Conservation (phyloP, 1,140 invertebrate species). For the Formica selysi region DNA sequence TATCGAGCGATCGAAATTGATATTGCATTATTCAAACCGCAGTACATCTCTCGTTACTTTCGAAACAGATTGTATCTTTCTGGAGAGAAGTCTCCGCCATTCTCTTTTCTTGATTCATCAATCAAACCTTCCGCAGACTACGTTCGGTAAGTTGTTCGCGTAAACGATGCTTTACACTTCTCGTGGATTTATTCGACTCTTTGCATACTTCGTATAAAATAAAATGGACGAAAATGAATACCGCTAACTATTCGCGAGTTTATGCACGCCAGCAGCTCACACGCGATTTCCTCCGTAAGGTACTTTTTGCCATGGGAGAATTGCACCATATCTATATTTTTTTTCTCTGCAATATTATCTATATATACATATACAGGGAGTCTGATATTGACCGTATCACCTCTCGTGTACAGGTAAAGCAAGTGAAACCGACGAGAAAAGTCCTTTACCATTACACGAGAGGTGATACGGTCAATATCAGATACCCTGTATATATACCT, state of each 20-base stretch:
- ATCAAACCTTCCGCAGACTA: constrained; percentile 3
- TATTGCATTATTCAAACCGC: constrained; percentile 43
- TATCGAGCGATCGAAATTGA: constrained; percentile 50
- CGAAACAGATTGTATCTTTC: constrained; percentile 34
- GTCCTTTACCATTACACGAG: no score
- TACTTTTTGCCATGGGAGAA: constrained; percentile 23
- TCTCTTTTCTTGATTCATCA: constrained; percentile 48
- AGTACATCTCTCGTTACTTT: constrained; percentile 40
- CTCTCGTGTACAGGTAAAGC: no score
- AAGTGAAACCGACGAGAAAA: no score
- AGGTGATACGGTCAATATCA: no score
- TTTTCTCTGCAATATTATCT: constrained; percentile 15
- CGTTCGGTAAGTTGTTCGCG: constrained; percentile 46
- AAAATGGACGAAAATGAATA: constrained; percentile 42
- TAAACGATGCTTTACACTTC: constrained; percentile 48
- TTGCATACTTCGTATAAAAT: constrained; percentile 17
- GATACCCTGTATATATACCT: background rate
- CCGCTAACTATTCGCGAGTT: constrained; percentile 31
- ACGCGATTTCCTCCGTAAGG: constrained; percentile 45
- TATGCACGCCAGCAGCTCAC: background rate
- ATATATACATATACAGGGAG: background rate
- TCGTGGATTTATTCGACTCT: constrained; percentile 23
- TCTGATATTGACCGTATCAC: no score
- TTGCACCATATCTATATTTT: background rate
- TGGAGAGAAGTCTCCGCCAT: constrained; percentile 4